A percentile compares a stretch with the other conserved stretches of the same genome.
Conservation (phyloP, 2,113 vertebrate species). For the Percopsis transmontana region DNA sequence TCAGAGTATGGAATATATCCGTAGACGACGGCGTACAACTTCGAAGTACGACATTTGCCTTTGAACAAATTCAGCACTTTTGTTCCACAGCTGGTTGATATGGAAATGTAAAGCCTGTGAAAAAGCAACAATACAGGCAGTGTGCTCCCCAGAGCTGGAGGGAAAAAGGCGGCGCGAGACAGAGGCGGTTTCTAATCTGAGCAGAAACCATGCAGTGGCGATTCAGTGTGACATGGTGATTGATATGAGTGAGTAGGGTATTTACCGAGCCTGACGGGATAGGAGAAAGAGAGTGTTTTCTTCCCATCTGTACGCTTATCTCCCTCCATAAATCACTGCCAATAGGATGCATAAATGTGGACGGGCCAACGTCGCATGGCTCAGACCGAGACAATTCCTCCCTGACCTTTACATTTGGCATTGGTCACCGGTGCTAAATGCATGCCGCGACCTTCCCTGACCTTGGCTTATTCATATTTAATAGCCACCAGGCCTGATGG, state of each 20-base stretch:
- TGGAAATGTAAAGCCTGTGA: slow-evolving; percentile 62
- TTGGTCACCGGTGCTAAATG: slow-evolving; percentile 75
- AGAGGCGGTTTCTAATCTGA: slow-evolving; percentile 77
- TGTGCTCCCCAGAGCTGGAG: slow-evolving; percentile 68
- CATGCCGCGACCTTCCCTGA: slow-evolving; percentile 67
- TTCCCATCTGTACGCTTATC: slow-evolving; percentile 76
- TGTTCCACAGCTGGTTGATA: slow-evolving; percentile 62
- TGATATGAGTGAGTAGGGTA: slow-evolving; percentile 80
- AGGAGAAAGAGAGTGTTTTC: slow-evolving; percentile 80
- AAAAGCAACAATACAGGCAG: slow-evolving; percentile 59
- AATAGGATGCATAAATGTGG: slow-evolving; percentile 75
- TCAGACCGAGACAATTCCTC: slow-evolving; percentile 71
- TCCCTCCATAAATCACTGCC: slow-evolving; percentile 79
- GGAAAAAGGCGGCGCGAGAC: slow-evolving; percentile 64
- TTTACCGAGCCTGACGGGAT: slow-evolving; percentile 80
- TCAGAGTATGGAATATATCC: slow-evolving; percentile 43
- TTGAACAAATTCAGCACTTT: slow-evolving; percentile 54
- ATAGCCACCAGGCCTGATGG: slow-evolving; percentile 58
- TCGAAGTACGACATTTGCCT: slow-evolving; percentile 48
- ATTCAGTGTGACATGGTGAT: slow-evolving; percentile 79
- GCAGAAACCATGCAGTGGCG: slow-evolving; percentile 70
- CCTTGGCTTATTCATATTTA: slow-evolving; percentile 77
- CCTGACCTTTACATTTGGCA: slow-evolving; percentile 80
- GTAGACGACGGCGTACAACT: slow-evolving; percentile 24
- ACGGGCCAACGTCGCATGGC: slow-evolving; percentile 58